Evolutionary conservation across 2,888 invertebrate species (phyloP), one percentile per base, ranked within the genome.

Genomic region (Capitulum mitella): DNA sequence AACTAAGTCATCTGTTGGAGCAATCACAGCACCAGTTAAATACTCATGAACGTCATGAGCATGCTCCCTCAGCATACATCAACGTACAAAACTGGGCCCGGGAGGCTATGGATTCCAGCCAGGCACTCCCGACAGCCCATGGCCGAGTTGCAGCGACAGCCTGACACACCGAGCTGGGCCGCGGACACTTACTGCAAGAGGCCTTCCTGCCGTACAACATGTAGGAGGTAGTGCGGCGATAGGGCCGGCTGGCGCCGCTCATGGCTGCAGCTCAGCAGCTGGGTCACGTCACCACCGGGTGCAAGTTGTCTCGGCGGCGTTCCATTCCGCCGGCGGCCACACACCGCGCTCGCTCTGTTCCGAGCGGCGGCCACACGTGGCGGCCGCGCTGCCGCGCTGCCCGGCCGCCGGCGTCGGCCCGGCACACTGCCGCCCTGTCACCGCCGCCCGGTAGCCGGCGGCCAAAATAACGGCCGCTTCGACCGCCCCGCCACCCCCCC

Each of bases 391-490:
- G 22, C 5, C 22, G 2, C 51, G 51, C 19, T 6, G n/a, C 51
- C 51, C 22, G 22, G 22, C 19, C 51, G 51, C 22, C 22, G 22
- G 19, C 19, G 51, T 22, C 19, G 22, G 19, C 8, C 19, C 51
- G 51, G 51, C 51, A 22, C 51, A 2, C 3, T 22, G 22, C 16
- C 34, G 64, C 34, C 34, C 19, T 32, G 14, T n/a, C 61, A n/a
- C 58, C 29, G 58, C 58, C 58, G 58, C 58, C 58, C 29, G 29
- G 43, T 26, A 29, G 58, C 58, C 58, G 12, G 29, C 32, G 29
- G 64, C 64, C 64, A 64, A 64, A 64, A 64, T 64, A 64, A 29
- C 64, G 29, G 64, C 64, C 64, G 64, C 64, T 64, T 64, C 64
- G 64, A 64, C 64, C 64, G 64, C 12, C 8, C 32, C 61, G 32